Conservation (phyloP, 1,140 invertebrate species). For the Potamilus streckersoni region DNA sequence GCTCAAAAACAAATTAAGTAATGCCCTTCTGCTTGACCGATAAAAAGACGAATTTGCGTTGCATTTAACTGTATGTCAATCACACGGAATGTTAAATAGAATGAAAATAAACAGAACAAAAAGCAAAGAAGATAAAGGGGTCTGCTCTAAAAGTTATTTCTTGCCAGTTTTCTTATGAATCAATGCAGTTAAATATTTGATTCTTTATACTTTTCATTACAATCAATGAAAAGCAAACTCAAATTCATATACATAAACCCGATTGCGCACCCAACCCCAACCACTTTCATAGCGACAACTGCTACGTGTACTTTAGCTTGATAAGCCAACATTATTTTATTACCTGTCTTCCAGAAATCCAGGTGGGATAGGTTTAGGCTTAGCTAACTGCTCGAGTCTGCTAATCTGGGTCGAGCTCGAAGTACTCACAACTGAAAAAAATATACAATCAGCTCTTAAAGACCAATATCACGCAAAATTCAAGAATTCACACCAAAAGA, state of each 20-base stretch:
- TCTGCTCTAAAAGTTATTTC: too few species aligned
- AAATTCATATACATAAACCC: too few species aligned
- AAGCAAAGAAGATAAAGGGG: too few species aligned
- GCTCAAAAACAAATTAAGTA: too few species aligned
- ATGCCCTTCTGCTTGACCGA: too few species aligned
- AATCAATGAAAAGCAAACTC: not conserved
- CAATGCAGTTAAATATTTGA: not conserved
- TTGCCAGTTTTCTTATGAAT: too few species aligned
- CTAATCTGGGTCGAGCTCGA: not conserved
- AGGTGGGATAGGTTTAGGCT: conserved; percentile 18
- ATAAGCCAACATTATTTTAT: not conserved
- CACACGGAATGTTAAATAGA: too few species aligned
- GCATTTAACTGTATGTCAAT: too few species aligned
- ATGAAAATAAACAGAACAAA: too few species aligned
- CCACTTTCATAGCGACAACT: conserved; percentile 3
- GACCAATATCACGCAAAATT: not conserved
- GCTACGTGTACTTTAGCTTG: conserved; percentile 26
- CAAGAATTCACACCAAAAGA: not conserved
- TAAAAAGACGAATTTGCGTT: too few species aligned
- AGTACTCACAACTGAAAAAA: conserved; percentile 17
- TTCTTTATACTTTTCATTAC: not conserved
- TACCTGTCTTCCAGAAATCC: conserved; percentile 29
- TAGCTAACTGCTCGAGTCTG: conserved; percentile 18
- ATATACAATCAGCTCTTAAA: not conserved
- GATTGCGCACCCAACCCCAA: too few species aligned